Evolutionary conservation across 1,140 invertebrate species (phyloP).

Genomic region (Campoletis sonorensis): DNA sequence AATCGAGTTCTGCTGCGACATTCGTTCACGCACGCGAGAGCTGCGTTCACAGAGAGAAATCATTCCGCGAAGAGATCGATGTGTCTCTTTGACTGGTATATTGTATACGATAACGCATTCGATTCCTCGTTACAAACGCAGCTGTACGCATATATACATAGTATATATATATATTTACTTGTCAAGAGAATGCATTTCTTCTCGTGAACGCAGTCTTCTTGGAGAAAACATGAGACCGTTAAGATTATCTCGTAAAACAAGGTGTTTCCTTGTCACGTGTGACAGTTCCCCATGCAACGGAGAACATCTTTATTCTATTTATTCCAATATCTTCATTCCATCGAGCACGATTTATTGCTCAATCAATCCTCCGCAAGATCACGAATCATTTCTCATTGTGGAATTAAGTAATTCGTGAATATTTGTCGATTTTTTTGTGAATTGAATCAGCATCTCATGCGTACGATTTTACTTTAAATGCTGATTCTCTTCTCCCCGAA

Average conservation of each 20-base stretch:
- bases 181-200: conserved; percentile 29
- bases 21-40: conserved; percentile 3
- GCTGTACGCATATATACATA: background rate
- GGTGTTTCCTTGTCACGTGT: conserved; percentile 18
- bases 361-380: background rate
- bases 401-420: background rate
- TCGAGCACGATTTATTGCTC: background rate
- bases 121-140: background rate
- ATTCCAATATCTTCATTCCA: background rate
- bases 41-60: background rate
- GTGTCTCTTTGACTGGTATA: conserved; percentile 1
- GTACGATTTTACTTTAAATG: background rate
- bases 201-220: background rate
- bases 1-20: background rate
- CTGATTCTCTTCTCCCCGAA: background rate
- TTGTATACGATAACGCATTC: conserved; percentile 15
- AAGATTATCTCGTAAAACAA: conserved; percentile 23
- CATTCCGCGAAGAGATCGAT: conserved; percentile 9
- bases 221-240: background rate
- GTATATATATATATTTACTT: background rate
- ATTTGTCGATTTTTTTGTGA: background rate
- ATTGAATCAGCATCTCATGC: conserved; percentile 15
- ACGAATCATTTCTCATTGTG: background rate
- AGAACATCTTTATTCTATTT: conserved; percentile 17
- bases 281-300: background rate